These are phyloP conservation scores for Ischnus inquisitorius DNA, from an alignment of 2,888 invertebrate species.

Conservation along the genomic window DNA sequence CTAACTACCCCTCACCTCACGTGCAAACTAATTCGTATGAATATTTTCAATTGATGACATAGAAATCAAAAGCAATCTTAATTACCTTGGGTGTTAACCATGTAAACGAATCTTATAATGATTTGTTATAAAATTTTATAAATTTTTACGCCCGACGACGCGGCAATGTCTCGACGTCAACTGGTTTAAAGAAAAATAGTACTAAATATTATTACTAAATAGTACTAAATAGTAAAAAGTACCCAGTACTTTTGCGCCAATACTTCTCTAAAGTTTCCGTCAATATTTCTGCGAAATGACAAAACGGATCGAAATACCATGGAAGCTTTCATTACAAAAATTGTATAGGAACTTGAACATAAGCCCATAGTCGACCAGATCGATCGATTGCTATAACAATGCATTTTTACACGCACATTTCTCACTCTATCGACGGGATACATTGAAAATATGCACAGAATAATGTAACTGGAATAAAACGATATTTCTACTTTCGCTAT, in stretches of 20 bases:
- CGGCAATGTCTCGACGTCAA: no score
- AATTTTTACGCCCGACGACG: no score
- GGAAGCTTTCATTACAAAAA: no score
- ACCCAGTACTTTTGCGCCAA: neutral
- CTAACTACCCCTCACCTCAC: neutral
- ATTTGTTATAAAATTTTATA: no score
- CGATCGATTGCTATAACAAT: no score
- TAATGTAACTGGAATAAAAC: neutral
- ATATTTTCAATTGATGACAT: conserved; percentile 47
- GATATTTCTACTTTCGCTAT: neutral
- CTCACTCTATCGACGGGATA: neutral
- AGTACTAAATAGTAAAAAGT: no score
- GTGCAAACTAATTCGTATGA: conserved; percentile 51
- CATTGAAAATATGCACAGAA: neutral
- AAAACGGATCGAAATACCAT: no score
- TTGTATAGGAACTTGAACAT: no score
- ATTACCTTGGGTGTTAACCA: neutral
- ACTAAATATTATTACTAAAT: no score
- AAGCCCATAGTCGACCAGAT: no score
- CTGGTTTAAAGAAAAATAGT: no score
- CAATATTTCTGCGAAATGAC: no score
- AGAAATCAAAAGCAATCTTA: conserved; percentile 26
- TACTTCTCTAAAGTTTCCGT: neutral
- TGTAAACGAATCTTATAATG: neutral
- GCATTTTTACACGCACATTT: neutral